Evolutionary conservation across 1,140 invertebrate genomes (phyloP), one percentile per base, ranked within the genome.

Genomic region (Drosophila sp.): DNA sequence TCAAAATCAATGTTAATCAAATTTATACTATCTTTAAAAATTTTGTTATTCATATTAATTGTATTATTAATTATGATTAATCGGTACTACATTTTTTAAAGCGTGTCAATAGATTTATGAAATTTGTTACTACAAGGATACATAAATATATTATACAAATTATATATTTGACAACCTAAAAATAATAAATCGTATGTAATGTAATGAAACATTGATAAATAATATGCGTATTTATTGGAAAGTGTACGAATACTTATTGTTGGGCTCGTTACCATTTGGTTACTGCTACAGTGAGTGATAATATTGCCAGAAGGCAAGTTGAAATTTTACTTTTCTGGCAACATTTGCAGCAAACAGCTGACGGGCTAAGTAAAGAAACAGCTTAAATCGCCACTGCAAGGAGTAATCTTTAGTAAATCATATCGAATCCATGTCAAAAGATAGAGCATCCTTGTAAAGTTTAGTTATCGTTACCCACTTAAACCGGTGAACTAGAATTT

Each of bases 331-430:
- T 27, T 1, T 8, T 50, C 44, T 50, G 44, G 44, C 23, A 17
- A 17, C 0, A n/a, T n/a, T 41, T n/a, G 40, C 7, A 27, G n/a
- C 23, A 10, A 50, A 10, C 44, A 50, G 44, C 44, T 50, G 44
- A 25, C 44, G 44, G 44, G 25, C 6, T 50, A 23, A 50, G 44
- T 50, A 50, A 50, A 50, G 8, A 25, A 50, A 50, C 23, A 50
- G 44, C 44, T 50, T 23, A 25, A 27, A 27, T 25, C 23, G 7
- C 23, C 25, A 50, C 44, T 50, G 7, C 44, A 50, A 23, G 44
- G 44, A 50, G 5, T 50, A 50, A 27, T 1, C 8, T 50, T 50
- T 27, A 50, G 44, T 2, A 25, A 47, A 47, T 47, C 44, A 25
- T 10, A 50, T 50, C 6, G 7, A 50, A 27, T 27, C 44, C 23